These are phyloP conservation scores for Pontoporia blainvillei DNA, from an alignment of 2,113 vertebrate species.

Conservation along the genomic window DNA sequence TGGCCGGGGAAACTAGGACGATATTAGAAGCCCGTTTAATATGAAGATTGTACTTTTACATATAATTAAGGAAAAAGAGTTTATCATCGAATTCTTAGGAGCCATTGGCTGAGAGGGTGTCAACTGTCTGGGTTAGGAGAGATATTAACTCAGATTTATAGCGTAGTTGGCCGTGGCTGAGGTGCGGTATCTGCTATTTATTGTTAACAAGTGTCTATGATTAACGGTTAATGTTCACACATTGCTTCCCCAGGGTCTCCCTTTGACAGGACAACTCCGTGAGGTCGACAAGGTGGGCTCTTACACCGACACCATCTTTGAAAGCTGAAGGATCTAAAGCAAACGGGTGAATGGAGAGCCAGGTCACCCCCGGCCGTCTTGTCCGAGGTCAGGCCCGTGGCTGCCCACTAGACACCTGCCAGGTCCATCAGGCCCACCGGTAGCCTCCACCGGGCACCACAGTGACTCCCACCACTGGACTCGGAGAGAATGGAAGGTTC, in stretches of 20 bases:
- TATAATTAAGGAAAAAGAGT: no score
- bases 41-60: background rate
- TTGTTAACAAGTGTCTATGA: background rate
- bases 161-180: rapidly evolving
- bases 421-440: no score
- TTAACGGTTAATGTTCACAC: background rate
- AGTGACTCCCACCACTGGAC: no score
- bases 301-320: rapidly evolving
- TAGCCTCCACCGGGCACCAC: no score
- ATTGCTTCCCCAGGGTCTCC: background rate
- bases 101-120: background rate
- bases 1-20: rapidly evolving
- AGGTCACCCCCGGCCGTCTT: background rate
- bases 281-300: rapidly evolving
- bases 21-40: background rate
- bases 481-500: no score
- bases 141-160: background rate
- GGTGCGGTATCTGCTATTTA: background rate
- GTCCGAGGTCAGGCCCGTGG: rapidly evolving
- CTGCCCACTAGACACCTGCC: no score
- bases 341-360: rapidly evolving
- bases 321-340: background rate
- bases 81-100: background rate
- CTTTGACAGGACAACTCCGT: rapidly evolving
- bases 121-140: background rate